Base-by-base conservation (phyloP, 2,888 invertebrate species). In the Gymnoscelis rufifasciata region DNA sequence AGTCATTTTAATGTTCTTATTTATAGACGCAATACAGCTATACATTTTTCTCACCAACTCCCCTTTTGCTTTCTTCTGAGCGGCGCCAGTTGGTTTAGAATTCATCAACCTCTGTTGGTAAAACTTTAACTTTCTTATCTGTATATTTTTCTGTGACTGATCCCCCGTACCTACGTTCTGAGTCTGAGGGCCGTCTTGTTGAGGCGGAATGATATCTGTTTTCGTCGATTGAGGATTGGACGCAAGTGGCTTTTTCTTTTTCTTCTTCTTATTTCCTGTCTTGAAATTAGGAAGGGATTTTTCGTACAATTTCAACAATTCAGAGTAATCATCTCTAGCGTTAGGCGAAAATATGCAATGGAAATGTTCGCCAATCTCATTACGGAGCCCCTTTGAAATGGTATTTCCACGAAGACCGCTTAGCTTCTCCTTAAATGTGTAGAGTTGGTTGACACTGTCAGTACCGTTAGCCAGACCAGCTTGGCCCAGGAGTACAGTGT, bases 401-500 rank as follows among this genome's bases (percentile, higher is more conserved):
- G 43, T 69, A 43, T 76, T 76, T 10, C 70, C 63, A 30, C 68
- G 68, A 3, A 57, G 68, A 44, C 74, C 72, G 10, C 74, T 75
- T 1, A 89, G 60, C 57, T 71, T 74, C 37, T 75, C 62, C 29
- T 78, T 71, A 12, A 86, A 70, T 0, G 69, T 52, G 35, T 83
- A 56, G 11, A 91, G 64, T 51, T 83, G 77, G 2, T 68, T 79
- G 14, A 91, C 62, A 59, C 90, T 89, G 47, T 65, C 59, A 0
- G 73, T 61, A 1, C 91, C 91, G 44, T 88, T 83, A 2, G 77
- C 77, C 13, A 91, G 80, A 0, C 91, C 91, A 0, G 89, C 89
- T 66, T 91, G 91, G 0, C 91, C 91, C 4, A 91, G 67, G 4
- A 91, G 71, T 24, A 91, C 83, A 83, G 90, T 91, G 59, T 91